Base-by-base conservation (phyloP, 1,140 invertebrate species). In the Nymphalis io region DNA sequence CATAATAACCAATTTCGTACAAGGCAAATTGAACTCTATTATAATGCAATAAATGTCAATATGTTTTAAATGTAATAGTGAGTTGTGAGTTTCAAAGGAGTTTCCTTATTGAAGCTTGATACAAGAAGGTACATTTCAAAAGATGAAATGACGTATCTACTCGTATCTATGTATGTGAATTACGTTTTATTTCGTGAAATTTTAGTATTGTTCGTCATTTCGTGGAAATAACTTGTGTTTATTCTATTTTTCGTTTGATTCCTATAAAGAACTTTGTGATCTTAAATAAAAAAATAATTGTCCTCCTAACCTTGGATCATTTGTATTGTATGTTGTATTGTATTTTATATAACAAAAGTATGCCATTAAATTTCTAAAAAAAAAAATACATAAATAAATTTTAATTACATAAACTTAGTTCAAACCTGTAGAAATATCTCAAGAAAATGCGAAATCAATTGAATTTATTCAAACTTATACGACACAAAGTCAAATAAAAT, bases 381-480 rank as follows among this genome's bases (percentile, higher is more conserved):
- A 16, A 46, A 46, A n/a, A n/a, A n/a, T n/a, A n/a, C n/a, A n/a
- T n/a, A n/a, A 51, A 51, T 33, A 33, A 33, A 1, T 51, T 51
- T 51, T 51, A 51, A 51, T 51, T 51, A 20, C 18, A 16, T 51
- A 1, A 20, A 16, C 18, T 20, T 51, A 1, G 2, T 18, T 20
- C 20, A 51, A 51, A 51, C 12, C 18, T 16, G 16, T 51, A 16
- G 2, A 20, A 10, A 21, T 51, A 51, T 51, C 20, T 2, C 15
- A 20, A 18, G 8, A 20, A 51, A 51, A 51, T 51, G 18, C 46
- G n/a, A 21, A 51, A 51, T 51, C 46, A 51, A 51, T 51, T 51
- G 16, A n/a, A 51, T 51, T n/a, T 51, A 16, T 16, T n/a, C 15
- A 20, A 51, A 51, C 18, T 51, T 51, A 51, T 20, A 51, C 46